phyloP scores from a whole-genome alignment of 2,113 vertebrate species.

The Xenopus tropicalis region UCB_Xtro_10.0 CM004445.2:104976501-104977000 shows the following conservation, averaged over 20 bases:
- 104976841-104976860: slow-evolving; percentile 58
- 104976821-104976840: slow-evolving; percentile 79
- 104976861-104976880: slow-evolving; percentile 79
- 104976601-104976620: slow-evolving; percentile 62
- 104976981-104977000: slow-evolving; percentile 17
- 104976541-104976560: background rate
- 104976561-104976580: background rate
- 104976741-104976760: slow-evolving; percentile 59
- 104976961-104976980: background rate
- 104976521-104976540: background rate
- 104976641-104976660: slow-evolving; percentile 56
- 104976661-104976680: slow-evolving; percentile 65
- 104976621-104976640: slow-evolving; percentile 60
- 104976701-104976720: slow-evolving; percentile 70
- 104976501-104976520: slow-evolving; percentile 61
- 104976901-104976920: slow-evolving; percentile 65
- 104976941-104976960: too few relatives aligned
- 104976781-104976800: slow-evolving; percentile 70
- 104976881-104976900: slow-evolving; percentile 65
- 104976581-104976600: slow-evolving; percentile 56
- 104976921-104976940: slow-evolving; percentile 48
- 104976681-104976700: slow-evolving; percentile 75
- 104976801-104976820: slow-evolving; percentile 79
- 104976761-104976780: slow-evolving; percentile 74
- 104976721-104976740: slow-evolving; percentile 32